Base-by-base conservation (phyloP, 2,888 invertebrate species). In the Andrena flavipes region DNA sequence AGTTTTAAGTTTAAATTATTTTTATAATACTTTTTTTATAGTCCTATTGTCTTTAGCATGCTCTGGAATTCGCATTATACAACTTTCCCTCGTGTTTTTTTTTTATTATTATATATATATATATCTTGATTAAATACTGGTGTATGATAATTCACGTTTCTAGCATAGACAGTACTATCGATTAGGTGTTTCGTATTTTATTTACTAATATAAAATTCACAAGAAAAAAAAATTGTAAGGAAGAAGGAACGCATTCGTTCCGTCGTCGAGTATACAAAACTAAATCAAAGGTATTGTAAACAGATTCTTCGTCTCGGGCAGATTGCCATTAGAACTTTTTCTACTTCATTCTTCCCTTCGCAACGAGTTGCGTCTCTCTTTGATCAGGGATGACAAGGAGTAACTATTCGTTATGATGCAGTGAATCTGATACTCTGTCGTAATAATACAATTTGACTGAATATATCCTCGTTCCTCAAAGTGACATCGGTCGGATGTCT, bases 1-100 rank as follows among this genome's bases (percentile, higher is more conserved):
- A 76, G 64, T 84, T 85, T 75, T 84, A 85, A 88, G 74, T 87
- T 87, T 88, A 89, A 90, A 90, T 88, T 91, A 89, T 88, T 91
- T 91, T 91, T 89, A 79, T 89, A 89, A 80, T 77, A 88, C 84
- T 87, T 91, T 42, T 42, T 89, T 85, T 85, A 78, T 82, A 87
- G 69, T 68, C 70, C 78, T 82, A 87, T 84, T 71, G 59, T 82
- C 67, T 81, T 85, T 71, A 80, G 88, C 82, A 85, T 87, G 85
- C 73, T 81, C 72, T 79, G 67, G 70, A 85, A 83, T 84, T 82
- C 82, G 68, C 81, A 80, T 85, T 82, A 82, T 82, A 75, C 78
- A 80, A 80, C 70, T 84, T 80, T 82, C 80, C 81, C 30, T 83
- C 75, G 72, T 70, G 79, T 84, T 65, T 80, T 63, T 72, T 51